A percentile compares a stretch with the other conserved stretches of the same genome.
phyloP scores from a whole-genome alignment of 2,888 invertebrate species.

The Scaptomyza caliginosa region DNA sequence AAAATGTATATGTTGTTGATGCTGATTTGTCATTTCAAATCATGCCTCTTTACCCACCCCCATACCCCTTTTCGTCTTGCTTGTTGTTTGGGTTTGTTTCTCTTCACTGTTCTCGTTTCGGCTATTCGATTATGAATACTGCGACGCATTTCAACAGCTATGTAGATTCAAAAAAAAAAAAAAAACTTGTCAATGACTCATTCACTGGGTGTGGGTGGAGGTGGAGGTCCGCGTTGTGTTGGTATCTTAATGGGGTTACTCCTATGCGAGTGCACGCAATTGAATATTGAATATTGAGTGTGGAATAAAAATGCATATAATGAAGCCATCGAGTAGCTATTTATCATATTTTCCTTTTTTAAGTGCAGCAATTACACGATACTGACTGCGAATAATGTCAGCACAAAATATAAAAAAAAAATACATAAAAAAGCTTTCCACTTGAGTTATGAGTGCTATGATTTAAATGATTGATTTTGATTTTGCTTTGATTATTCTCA shows the following conservation, averaged over 20 bases:
- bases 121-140: slow-evolving; percentile 61
- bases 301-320: not conserved
- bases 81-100: not conserved
- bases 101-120: slow-evolving; percentile 1
- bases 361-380: not conserved
- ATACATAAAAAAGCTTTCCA: not conserved
- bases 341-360: not conserved
- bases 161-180: too few relatives aligned
- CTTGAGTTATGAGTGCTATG: not conserved
- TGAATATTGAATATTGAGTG: not conserved
- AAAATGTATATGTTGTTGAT: slow-evolving; percentile 27
- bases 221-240: not conserved
- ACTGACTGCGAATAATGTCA: not conserved
- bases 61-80: not conserved
- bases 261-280: not conserved
- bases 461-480: not conserved
- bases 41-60: slow-evolving; percentile 9
- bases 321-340: not conserved
- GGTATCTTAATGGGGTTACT: not conserved
- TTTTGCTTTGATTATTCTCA: not conserved
- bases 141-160: slow-evolving; percentile 62
- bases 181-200: slow-evolving; percentile 54
- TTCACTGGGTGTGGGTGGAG: not conserved
- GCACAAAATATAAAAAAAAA: not conserved
- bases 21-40: slow-evolving; percentile 67